phyloP scores from a whole-genome alignment of 2,888 invertebrate genomes.

The Dyspetes luteomarginatus region DNA sequence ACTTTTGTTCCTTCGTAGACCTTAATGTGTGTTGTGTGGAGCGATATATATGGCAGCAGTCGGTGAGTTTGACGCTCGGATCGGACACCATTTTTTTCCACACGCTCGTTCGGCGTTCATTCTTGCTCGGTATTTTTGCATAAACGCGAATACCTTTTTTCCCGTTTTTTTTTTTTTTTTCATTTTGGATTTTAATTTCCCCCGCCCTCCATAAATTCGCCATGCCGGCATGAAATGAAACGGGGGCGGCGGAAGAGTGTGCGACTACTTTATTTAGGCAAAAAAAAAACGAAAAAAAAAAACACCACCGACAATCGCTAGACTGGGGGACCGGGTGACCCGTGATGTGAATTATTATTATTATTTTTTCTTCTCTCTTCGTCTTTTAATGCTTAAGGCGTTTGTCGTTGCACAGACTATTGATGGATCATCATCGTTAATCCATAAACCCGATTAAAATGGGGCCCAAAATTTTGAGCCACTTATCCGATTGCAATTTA shows the following conservation, averaged over 20 bases:
- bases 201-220: constrained; percentile 10
- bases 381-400: constrained; percentile 26
- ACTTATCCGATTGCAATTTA: constrained; percentile 68
- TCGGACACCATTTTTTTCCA: constrained; percentile 29
- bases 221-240: neutral
- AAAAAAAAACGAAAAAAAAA: neutral
- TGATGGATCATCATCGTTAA: constrained; percentile 63
- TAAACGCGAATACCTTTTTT: neutral
- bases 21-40: constrained; percentile 69
- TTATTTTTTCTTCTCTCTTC: constrained; percentile 31
- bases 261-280: neutral
- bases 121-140: constrained; percentile 5
- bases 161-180: neutral
- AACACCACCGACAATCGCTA: constrained; percentile 52
- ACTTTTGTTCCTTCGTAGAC: constrained; percentile 81
- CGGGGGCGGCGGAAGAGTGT: constrained; percentile 1
- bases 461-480: constrained; percentile 38
- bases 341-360: constrained; percentile 44
- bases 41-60: constrained; percentile 56
- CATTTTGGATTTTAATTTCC: neutral
- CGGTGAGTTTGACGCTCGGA: constrained; percentile 46
- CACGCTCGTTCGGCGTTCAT: neutral
- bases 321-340: constrained; percentile 59
- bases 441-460: constrained; percentile 65
- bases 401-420: constrained; percentile 13